Evolutionary conservation across 2,113 vertebrate genomes (phyloP).

Genomic region (Podilymbus podiceps): DNA sequence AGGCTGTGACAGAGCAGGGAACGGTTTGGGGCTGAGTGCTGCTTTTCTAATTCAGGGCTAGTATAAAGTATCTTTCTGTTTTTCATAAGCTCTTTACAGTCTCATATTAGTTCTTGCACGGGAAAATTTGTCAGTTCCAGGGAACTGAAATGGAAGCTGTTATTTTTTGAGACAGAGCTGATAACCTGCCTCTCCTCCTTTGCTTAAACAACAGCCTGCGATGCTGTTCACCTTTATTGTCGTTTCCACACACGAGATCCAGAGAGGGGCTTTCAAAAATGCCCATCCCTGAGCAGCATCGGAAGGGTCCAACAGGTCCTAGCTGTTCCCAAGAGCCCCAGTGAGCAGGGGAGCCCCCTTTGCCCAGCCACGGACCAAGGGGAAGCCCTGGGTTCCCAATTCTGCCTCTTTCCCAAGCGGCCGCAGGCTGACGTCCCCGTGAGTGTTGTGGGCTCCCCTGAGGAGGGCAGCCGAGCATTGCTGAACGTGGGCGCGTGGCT

Average conservation of each 20-base stretch:
- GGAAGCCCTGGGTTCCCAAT: background rate
- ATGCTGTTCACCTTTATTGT: background rate
- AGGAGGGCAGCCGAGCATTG: slow-evolving; percentile 22
- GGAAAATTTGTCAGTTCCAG: background rate
- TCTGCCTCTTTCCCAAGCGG: background rate
- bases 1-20: background rate
- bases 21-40: background rate
- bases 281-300: background rate
- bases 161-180: background rate
- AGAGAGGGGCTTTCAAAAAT: background rate
- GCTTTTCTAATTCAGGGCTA: background rate
- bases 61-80: background rate
- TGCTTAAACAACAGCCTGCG: rapidly evolving
- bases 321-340: rapidly evolving
- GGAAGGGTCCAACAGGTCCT: background rate
- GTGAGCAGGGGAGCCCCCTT: background rate
- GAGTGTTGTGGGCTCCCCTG: background rate
- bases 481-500: rapidly evolving
- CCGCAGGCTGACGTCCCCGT: rapidly evolving
- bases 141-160: background rate
- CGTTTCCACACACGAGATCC: background rate
- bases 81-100: background rate
- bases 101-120: background rate
- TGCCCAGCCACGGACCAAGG: background rate
- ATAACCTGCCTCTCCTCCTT: background rate